Base-by-base conservation (phyloP, 2,888 invertebrate species). In the Protodeltote pygarga region DNA sequence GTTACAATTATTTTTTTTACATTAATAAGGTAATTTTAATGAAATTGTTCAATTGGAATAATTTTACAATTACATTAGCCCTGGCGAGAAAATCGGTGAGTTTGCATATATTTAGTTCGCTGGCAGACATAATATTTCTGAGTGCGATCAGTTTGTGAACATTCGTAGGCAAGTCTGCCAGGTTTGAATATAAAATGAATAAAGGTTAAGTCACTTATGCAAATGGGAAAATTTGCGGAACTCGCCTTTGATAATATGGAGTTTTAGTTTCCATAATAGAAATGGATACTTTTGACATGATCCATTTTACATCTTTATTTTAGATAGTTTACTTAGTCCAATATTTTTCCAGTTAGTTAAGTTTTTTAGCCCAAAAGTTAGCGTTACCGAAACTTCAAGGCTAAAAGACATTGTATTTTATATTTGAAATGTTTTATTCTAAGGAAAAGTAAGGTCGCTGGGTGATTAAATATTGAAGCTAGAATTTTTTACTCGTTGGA, bases 131-230 rank as follows among this genome's bases (percentile, higher is more conserved):
- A 74, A 80, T 79, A 77, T 75, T 73, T 75, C 69, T 72, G 66
- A 81, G 78, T 77, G 74, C 73, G 61, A 40, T n/a, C n/a, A n/a
- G n/a, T n/a, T n/a, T n/a, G n/a, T 46, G 64, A 71, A 51, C 62
- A 68, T 75, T 77, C 32, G 37, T 59, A 64, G 64, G 70, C 70
- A 66, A 73, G 74, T 66, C 70, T 71, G 70, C 70, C 69, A 65
- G 71, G 77, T 75, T 76, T 74, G 78, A 80, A 79, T 78, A 77
- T 78, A 75, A 79, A 79, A 75, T 72, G 71, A 75, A 77, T 65
- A 71, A 75, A 79, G 76, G 77, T 78, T 77, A 78, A 76, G 72
- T 76, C 75, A 79, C 78, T 82, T 81, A 83, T 78, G 80, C 68
- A 79, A 79, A 83, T 83, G 73, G 71, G 71, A 65, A 76, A 79